Base-by-base conservation (phyloP, 2,113 vertebrate genomes). In the Pheucticus melanocephalus region DNA sequence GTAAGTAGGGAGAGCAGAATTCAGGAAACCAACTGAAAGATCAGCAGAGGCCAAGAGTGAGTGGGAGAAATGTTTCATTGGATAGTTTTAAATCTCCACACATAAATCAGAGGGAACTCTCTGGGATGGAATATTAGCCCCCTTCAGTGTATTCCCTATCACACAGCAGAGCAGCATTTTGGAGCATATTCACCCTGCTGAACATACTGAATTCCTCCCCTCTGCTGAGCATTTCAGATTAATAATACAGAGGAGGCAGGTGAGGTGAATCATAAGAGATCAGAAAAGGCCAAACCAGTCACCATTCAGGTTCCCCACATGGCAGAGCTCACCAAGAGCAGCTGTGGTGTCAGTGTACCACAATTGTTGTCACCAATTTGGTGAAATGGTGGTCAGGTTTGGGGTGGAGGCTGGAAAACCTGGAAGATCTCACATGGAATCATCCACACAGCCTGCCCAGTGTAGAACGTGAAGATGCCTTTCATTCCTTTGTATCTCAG, bases 211-310 rank as follows among this genome's bases (percentile, higher is more conserved):
- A 82, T 44, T 76, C 44, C 59, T 57, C 54, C 45, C 19, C 37
- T 72, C 53, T 57, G 1, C 53, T 39, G 68, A 80, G 57, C 44
- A 30, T 69, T 80, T 86, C 63, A 61, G 48, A 61, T 80, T 10
- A 53, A 64, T 53, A 90, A 69, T 18, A 51, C 11, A 86, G 70
- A 90, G 75, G 50, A 82, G 31, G 45, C 64, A 92, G 80, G 45
- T n/a, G 37, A 90, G 48, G 37, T 81, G 71, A 91, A 73, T 61
- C 48, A 47, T 3, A 30, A 45, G 54, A 44, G 68, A 64, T 16
- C 0, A 4, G 71, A 69, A 72, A 61, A 83, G 47, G 50, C 42
- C 76, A 88, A 57, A 42, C n/a, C 54, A n/a, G 7, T 28, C 53
- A 40, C 22, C 15, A 57, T 56, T 60, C 68, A 83, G 30, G 11